These are phyloP conservation scores for Muricea muricata DNA, from an alignment of 92 coral and sea anemone genomes.

Conservation along the genomic window DNA sequence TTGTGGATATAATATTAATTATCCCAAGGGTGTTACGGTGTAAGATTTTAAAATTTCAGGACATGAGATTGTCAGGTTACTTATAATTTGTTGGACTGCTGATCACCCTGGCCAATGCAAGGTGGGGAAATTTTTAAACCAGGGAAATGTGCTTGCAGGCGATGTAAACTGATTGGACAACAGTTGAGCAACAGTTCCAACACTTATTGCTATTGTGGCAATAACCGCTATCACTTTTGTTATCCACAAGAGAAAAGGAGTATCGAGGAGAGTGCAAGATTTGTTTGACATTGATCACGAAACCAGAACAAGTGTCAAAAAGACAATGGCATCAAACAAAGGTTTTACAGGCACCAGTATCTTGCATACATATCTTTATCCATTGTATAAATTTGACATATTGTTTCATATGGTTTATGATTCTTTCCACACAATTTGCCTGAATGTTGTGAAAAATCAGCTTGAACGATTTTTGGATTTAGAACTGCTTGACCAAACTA, in stretches of 20 bases:
- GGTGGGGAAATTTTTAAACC: conserved; percentile 68
- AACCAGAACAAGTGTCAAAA: conserved; percentile 58
- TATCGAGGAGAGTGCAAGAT: conserved; percentile 43
- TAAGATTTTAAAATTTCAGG: conserved; percentile 31
- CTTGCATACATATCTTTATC: conserved; percentile 66
- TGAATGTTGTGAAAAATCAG: conserved; percentile 64
- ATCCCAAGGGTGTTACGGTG: background rate
- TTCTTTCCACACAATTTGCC: conserved; percentile 61
- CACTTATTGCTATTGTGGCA: conserved; percentile 72
- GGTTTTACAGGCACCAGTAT: conserved; percentile 73
- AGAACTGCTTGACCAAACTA: conserved; percentile 53
- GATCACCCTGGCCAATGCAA: conserved; percentile 82
- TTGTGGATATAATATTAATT: conserved; percentile 51
- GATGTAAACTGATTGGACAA: conserved; percentile 68
- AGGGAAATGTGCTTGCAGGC: conserved; percentile 72
- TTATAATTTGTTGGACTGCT: conserved; percentile 65
- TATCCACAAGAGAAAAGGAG: conserved; percentile 65
- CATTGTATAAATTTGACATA: conserved; percentile 63
- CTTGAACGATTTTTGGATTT: conserved; percentile 57
- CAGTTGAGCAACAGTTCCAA: conserved; percentile 50
- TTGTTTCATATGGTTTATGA: conserved; percentile 58
- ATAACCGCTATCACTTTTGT: conserved; percentile 62
- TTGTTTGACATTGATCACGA: conserved; percentile 67
- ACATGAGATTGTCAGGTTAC: background rate
- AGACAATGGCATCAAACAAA: conserved; percentile 58